A percentile compares a stretch with the other conserved stretches of the same genome.
These are phyloP conservation scores for Bettongia penicillata DNA, from an alignment of 2,113 vertebrate genomes.

Conservation along the genomic window DNA sequence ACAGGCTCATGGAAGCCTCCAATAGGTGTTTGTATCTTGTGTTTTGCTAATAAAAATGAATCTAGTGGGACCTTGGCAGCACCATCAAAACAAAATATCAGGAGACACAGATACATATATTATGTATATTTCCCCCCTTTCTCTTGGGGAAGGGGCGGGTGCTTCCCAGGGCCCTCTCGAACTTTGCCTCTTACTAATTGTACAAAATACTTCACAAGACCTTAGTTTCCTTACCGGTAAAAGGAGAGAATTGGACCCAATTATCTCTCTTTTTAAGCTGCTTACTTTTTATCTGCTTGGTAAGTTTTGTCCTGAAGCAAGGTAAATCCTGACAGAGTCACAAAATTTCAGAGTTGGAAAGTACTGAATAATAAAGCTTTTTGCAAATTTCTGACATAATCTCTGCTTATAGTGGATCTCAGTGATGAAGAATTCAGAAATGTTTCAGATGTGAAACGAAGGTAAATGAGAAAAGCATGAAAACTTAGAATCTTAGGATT, in stretches of 20 bases:
- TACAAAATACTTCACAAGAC: not conserved
- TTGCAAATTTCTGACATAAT: not conserved
- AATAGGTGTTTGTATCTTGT: not conserved
- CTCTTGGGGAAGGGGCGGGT: not conserved
- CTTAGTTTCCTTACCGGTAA: not conserved
- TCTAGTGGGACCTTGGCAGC: not conserved
- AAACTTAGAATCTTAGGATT: not conserved
- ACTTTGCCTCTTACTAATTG: not conserved
- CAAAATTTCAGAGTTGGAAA: not conserved
- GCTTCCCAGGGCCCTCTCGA: not conserved
- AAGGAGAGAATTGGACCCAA: not conserved
- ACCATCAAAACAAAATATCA: not conserved
- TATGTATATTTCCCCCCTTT: not conserved
- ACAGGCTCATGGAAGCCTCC: not conserved
- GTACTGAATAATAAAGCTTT: not conserved
- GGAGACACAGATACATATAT: not conserved
- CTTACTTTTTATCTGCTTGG: not conserved
- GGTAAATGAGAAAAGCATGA: not conserved
- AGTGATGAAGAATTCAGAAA: not conserved
- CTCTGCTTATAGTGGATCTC: not conserved
- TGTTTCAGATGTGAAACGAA: not conserved
- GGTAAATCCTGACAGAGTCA: not conserved
- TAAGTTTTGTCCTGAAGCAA: not conserved
- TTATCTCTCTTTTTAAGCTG: not conserved
- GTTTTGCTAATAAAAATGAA: not conserved